Base-by-base conservation (phyloP, 1,140 invertebrate genomes). In the Diprion similis region DNA sequence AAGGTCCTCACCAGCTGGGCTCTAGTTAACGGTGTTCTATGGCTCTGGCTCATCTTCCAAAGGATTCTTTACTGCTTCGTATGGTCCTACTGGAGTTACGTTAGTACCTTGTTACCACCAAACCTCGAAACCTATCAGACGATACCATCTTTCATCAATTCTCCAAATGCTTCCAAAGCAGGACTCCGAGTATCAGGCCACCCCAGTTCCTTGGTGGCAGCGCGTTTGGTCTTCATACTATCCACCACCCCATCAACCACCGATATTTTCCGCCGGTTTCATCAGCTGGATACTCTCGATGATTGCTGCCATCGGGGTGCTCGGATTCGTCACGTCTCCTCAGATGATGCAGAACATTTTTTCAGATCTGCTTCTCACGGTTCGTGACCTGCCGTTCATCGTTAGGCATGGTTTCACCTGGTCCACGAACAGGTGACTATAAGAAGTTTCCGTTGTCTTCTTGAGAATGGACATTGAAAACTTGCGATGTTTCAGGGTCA, bases 251-350 rank as follows among this genome's bases (percentile, higher is more conserved):
- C 15, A 77, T 13, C 71, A 79, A 67, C 78, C 82, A 0, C 80
- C 82, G 8, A 66, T 81, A 1, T 68, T 87, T 59, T 87, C 85
- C 4, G 81, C 83, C 0, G 77, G 78, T 75, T 82, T 87, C 17
- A 79, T 87, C n/a, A 85, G 85, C 66, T 87, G 85, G 85, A 72
- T 83, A 46, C 76, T 83, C 17, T 83, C 85, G 9, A 86, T 87
- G 82, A 68, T 72, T 2, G 71, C 85, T n/a, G 78, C 81, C 0
- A 66, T 68, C n/a, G 70, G 18, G 0, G 66, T 69, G 0, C 71
- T 85, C 2, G 72, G 70, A n/a, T 83, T 78, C 51, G 78, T 80
- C 1, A 48, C 82, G 4, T 81, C 73, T 9, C 47, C 71, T 2
- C 69, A 78, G 68, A 66, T 71, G 7, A 51, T 81, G 6, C 72